Percentiles rank a stretch among this genome's conserved stretches.
phyloP scores from a whole-genome alignment of 2,797 vertebrate species.

The Heliangelus exortis region DNA sequence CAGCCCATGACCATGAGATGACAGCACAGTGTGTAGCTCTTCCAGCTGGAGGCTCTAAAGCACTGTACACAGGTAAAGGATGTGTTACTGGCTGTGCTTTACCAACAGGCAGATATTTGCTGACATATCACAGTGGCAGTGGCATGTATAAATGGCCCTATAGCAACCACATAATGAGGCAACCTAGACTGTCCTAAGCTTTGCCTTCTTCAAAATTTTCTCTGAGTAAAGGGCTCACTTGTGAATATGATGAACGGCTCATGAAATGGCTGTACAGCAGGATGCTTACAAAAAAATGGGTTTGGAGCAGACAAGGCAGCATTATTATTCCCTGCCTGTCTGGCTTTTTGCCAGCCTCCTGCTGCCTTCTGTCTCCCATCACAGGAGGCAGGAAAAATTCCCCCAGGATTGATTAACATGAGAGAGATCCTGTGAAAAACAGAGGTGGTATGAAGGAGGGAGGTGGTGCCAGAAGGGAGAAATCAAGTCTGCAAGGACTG shows the following conservation, averaged over 20 bases:
- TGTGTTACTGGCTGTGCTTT: neutral
- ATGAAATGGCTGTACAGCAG: neutral
- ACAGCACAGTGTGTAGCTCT: neutral
- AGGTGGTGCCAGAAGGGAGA: neutral
- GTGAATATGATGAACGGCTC: neutral
- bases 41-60: neutral
- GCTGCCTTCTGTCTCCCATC: slow-evolving; percentile 19
- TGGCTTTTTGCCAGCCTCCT: slow-evolving; percentile 23
- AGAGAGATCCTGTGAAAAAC: slow-evolving; percentile 1
- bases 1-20: fast-evolving
- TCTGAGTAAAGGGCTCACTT: neutral
- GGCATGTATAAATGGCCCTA: neutral
- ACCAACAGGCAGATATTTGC: neutral
- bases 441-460: neutral
- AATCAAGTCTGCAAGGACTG: neutral
- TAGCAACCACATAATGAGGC: neutral
- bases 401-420: neutral
- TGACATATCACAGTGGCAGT: neutral
- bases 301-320: neutral
- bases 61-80: neutral
- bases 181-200: neutral
- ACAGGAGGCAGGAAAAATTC: neutral
- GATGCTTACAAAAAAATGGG: neutral
- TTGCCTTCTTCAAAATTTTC: neutral
- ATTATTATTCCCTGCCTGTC: neutral